Conservation (phyloP, 2,797 vertebrate genomes). For the Gambusia yucatana region DNA sequence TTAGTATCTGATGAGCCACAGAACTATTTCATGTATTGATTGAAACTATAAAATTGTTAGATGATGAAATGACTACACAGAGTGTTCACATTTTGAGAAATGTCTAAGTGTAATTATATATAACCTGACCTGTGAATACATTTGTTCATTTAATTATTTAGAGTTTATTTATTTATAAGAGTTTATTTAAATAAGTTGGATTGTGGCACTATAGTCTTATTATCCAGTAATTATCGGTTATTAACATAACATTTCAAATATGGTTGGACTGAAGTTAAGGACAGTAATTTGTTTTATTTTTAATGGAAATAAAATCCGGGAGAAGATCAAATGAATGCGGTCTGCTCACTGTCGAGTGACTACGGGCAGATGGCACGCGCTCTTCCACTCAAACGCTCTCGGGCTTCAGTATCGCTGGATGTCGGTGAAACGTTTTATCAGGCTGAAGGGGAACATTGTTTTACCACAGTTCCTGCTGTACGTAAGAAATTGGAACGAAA, state of each 20-base stretch:
- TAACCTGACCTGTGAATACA: not conserved
- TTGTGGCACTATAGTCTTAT: not conserved
- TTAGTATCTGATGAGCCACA: not conserved
- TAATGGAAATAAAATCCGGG: not conserved
- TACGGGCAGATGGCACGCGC: conserved; percentile 24
- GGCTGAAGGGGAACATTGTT: not conserved
- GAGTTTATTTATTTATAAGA: not conserved
- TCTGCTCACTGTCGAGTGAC: not conserved
- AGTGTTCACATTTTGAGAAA: not conserved
- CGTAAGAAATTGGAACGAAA: conserved; percentile 6
- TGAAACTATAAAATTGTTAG: not conserved
- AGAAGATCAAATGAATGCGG: not conserved
- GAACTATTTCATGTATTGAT: not conserved
- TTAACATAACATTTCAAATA: not conserved
- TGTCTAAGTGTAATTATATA: not conserved
- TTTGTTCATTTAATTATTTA: not conserved
- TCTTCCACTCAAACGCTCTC: conserved; percentile 10
- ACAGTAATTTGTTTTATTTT: not conserved
- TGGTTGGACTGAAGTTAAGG: no score
- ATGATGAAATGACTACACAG: not conserved
- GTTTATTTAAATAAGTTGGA: not conserved
- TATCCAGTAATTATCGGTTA: not conserved
- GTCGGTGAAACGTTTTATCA: not conserved
- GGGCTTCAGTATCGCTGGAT: conserved; percentile 16
- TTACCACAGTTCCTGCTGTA: not conserved